These are phyloP conservation scores for Melipona beecheii DNA, from an alignment of 2,888 invertebrate genomes.

Conservation along the genomic window DNA sequence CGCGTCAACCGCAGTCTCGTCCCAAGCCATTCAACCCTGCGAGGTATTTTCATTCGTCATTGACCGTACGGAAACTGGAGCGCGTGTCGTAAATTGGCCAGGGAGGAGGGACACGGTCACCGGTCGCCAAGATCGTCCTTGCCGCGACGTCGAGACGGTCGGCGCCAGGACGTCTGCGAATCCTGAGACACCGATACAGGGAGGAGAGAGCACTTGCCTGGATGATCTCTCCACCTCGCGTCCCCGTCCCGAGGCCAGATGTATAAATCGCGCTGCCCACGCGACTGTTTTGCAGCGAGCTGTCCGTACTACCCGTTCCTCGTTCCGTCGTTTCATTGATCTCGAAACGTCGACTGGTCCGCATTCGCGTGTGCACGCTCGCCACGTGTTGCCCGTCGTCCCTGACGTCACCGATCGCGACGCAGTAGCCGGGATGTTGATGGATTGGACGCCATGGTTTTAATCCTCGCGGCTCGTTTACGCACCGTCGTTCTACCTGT, in stretches of 20 bases:
- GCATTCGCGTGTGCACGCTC: slow-evolving; percentile 1
- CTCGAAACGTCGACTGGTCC: neutral
- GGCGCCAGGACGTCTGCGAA: slow-evolving; percentile 76
- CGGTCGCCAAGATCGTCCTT: slow-evolving; percentile 71
- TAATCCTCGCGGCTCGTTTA: neutral
- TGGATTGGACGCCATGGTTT: neutral
- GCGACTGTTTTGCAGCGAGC: neutral
- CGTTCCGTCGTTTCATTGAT: neutral
- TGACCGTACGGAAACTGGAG: slow-evolving; percentile 6
- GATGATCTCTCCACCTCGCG: neutral
- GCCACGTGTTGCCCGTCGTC: slow-evolving; percentile 48
- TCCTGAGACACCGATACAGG: slow-evolving; percentile 23
- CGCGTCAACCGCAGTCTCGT: neutral
- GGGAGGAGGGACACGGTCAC: slow-evolving; percentile 56
- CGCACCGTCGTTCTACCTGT: neutral
- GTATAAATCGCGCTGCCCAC: slow-evolving; percentile 65
- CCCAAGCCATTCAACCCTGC: slow-evolving; percentile 13
- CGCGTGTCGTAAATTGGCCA: slow-evolving; percentile 26
- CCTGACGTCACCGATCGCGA: slow-evolving; percentile 34
- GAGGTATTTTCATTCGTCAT: slow-evolving; percentile 4
- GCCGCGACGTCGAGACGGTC: slow-evolving; percentile 65
- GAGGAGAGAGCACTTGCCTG: neutral
- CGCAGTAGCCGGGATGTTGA: neutral
- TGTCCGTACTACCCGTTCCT: neutral
- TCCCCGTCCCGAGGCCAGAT: slow-evolving; percentile 6